A percentile compares a stretch with the other conserved stretches of the same genome.
Conservation (phyloP, 1,140 invertebrate genomes). For the Drosophila funebris region DNA sequence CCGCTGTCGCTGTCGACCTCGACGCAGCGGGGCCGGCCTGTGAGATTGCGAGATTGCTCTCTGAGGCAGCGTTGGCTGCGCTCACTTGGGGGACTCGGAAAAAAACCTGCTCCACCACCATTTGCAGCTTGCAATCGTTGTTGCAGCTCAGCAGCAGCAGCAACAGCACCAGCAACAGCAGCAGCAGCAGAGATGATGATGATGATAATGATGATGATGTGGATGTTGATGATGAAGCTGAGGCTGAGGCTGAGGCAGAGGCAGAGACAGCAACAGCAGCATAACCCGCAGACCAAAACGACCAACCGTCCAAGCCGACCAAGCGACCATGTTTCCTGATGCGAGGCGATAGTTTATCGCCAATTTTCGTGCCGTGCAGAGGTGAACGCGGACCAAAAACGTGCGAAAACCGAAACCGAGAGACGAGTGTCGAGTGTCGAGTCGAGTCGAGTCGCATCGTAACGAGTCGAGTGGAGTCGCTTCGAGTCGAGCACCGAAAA, state of each 20-base stretch:
- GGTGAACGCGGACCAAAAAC: constrained; percentile 83
- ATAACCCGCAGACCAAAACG: constrained; percentile 42
- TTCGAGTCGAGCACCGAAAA: too few species aligned
- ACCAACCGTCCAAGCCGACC: constrained; percentile 56
- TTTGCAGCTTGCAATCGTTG: constrained; percentile 69
- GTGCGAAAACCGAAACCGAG: constrained; percentile 54
- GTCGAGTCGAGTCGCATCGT: not conserved
- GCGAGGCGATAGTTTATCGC: constrained; percentile 84
- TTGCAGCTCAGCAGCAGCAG: constrained; percentile 34
- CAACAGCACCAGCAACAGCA: constrained; percentile 22
- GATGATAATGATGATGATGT: constrained; percentile 19
- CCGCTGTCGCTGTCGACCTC: constrained; percentile 33
- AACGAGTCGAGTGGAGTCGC: not conserved
- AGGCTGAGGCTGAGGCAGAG: constrained; percentile 34
- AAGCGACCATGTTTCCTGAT: constrained; percentile 83
- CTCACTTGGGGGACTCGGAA: constrained; percentile 40
- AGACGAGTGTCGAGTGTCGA: not conserved
- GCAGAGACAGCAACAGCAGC: constrained; percentile 7
- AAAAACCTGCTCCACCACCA: constrained; percentile 81
- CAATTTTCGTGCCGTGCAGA: constrained; percentile 84
- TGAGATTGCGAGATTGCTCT: constrained; percentile 53
- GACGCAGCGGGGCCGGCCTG: constrained; percentile 39
- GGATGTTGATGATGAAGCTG: constrained; percentile 19
- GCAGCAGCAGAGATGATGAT: constrained; percentile 7
- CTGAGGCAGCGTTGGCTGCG: constrained; percentile 49